phyloP scores from a whole-genome alignment of 2,113 vertebrate species.

The Capricornis sumatraensis region DNA sequence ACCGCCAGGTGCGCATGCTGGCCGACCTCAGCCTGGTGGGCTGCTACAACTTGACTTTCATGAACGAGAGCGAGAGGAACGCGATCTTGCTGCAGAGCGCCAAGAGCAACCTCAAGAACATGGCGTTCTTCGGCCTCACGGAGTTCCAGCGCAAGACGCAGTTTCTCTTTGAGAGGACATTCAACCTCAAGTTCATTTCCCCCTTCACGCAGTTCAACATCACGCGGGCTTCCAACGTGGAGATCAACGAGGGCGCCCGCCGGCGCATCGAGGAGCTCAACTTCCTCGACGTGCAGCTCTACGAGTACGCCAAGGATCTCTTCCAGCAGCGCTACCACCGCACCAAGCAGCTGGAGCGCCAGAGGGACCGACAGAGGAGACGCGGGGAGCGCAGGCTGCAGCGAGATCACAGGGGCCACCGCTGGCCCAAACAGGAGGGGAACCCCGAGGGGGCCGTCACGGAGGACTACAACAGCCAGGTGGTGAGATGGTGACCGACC shows the following conservation, averaged over 20 bases:
- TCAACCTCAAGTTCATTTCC: slow-evolving; percentile 95
- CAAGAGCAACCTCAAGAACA: slow-evolving; percentile 96
- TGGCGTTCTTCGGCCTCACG: slow-evolving; percentile 97
- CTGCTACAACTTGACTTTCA: slow-evolving; percentile 98
- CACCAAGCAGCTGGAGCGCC: slow-evolving; percentile 91
- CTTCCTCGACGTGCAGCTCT: slow-evolving; percentile 94
- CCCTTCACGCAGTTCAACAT: slow-evolving; percentile 97
- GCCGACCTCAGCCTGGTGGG: slow-evolving; percentile 97
- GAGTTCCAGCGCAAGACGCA: slow-evolving; percentile 99
- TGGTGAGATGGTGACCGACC: slow-evolving; percentile 90
- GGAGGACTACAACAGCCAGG: slow-evolving; percentile 97
- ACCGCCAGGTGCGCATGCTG: slow-evolving; percentile 98
- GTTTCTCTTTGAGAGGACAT: slow-evolving; percentile 98
- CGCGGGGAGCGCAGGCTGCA: slow-evolving; percentile 89
- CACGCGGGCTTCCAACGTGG: slow-evolving; percentile 94
- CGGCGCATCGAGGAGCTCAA: slow-evolving; percentile 92
- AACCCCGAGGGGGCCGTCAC: slow-evolving; percentile 82
- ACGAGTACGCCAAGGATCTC: slow-evolving; percentile 94
- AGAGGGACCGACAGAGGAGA: slow-evolving; percentile 88
- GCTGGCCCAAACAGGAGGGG: slow-evolving; percentile 77
- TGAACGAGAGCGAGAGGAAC: slow-evolving; percentile 93
- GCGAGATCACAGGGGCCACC: slow-evolving; percentile 85
- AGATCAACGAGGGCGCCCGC: slow-evolving; percentile 88
- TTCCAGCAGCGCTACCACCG: slow-evolving; percentile 97
- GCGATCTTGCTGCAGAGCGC: slow-evolving; percentile 93